These are phyloP conservation scores for Deilephila porcellus DNA, from an alignment of 2,888 invertebrate genomes.

Conservation along the genomic window DNA sequence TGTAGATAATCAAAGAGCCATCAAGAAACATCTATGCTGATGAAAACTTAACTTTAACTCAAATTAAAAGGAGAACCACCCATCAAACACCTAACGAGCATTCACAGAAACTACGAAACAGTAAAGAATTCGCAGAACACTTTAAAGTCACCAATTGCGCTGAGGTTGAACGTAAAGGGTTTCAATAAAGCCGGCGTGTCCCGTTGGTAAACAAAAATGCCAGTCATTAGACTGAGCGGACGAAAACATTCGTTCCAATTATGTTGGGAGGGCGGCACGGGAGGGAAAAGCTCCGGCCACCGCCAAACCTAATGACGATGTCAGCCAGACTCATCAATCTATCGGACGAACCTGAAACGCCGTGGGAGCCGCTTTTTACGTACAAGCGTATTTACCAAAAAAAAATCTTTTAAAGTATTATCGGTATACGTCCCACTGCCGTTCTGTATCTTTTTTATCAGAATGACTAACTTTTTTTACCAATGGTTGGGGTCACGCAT, in stretches of 20 bases:
- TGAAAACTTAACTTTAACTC: too few species aligned
- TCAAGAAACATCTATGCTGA: too few species aligned
- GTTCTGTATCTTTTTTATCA: not conserved
- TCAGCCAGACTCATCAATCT: constrained; percentile 79
- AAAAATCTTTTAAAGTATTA: constrained; percentile 19
- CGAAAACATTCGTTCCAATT: constrained; percentile 81
- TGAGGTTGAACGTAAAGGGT: constrained; percentile 70
- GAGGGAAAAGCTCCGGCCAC: constrained; percentile 68
- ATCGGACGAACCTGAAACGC: constrained; percentile 40
- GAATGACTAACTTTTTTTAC: too few species aligned
- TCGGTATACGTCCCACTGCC: not conserved
- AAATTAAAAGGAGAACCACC: too few species aligned
- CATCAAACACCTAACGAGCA: not conserved
- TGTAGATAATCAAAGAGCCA: too few species aligned
- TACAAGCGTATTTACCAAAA: constrained; percentile 26
- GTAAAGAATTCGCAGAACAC: constrained; percentile 12
- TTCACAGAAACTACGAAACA: not conserved
- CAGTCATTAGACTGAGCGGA: constrained; percentile 78
- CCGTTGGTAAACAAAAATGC: constrained; percentile 79
- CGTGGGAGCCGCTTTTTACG: constrained; percentile 21
- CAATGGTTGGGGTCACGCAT: too few species aligned
- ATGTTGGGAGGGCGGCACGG: constrained; percentile 58
- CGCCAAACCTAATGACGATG: constrained; percentile 78
- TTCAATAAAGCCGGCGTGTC: constrained; percentile 75
- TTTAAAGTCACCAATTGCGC: constrained; percentile 48